Evolutionary conservation across 2,113 vertebrate genomes (phyloP).

Genomic region (Zosterops hypoxanthus): DNA sequence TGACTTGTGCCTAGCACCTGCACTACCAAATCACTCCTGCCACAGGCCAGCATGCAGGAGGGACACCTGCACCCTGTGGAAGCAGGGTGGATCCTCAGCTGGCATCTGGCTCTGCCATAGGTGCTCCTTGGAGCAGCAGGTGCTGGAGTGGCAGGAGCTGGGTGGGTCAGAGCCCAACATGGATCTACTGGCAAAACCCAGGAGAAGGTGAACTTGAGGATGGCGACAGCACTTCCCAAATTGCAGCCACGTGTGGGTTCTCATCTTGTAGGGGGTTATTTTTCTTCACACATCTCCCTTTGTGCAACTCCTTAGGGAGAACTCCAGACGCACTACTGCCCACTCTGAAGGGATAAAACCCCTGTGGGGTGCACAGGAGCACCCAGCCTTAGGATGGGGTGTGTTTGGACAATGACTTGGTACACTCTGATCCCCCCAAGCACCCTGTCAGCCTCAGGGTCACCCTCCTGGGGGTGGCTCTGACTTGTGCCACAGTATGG

Average conservation of each 20-base stretch:
- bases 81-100: fast-evolving
- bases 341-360: not conserved
- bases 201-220: not conserved
- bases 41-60: not conserved
- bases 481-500: not conserved
- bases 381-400: not conserved
- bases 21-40: fast-evolving
- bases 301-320: not conserved
- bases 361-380: not conserved
- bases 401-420: not conserved
- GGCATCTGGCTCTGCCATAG: not conserved
- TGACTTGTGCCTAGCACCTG: not conserved
- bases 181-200: not conserved
- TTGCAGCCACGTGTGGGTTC: fast-evolving
- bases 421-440: not conserved
- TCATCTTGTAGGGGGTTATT: not conserved
- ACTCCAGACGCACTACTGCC: not conserved
- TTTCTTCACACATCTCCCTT: not conserved
- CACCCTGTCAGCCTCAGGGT: not conserved
- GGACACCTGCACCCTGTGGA: not conserved
- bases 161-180: fast-evolving
- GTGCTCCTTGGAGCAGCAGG: not conserved
- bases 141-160: not conserved
- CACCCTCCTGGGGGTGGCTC: not conserved
- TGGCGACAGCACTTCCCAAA: fast-evolving